Base-by-base conservation (phyloP, 2,113 vertebrate species). In the Percopsis transmontana region DNA sequence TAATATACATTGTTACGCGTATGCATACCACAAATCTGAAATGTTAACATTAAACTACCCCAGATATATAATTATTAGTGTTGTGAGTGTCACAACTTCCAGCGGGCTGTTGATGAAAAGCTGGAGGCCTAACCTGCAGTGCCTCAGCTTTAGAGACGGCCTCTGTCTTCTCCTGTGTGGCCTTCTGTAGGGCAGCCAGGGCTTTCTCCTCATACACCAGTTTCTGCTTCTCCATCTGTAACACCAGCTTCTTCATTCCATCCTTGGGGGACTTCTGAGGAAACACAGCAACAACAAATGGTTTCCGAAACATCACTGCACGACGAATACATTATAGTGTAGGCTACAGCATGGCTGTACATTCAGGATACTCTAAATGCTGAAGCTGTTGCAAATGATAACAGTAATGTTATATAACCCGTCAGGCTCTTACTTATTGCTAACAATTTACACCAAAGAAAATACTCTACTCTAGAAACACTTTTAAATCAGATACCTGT, bases 151-250 rank as follows among this genome's bases (percentile, higher is more conserved):
- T 90, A 82, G 77, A 90, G 68, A 95, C 90, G 0, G 92, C 89
- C 1, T 92, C 87, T 2, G 92, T 82, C 76, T 94, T 97, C 55
- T 97, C 94, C 60, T 94, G 91, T 39, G 94, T 92, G 69, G 93
- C 87, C 80, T 88, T 97, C 87, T 96, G 94, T 60, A 97, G 86
- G 5, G 93, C 90, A 5, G 91, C 89, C 82, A 95, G 89, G 53
- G 93, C 93, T 70, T 93, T 95, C 77, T 95, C 92, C 74, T 98
- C 95, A 0, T 95, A 97, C 57, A 80, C 85, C 74, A 91, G 85
- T 66, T 94, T 97, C 83, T 98, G 93, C 72, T 94, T 94, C 89
- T 98, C 96, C 95, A 97, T 96, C 76, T 96, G 93, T 50, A 95
- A 21, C 54, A 95, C 68, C 51, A 94, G 88, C 71, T 92, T 95